A percentile compares a stretch with the other conserved stretches of the same genome.
These are phyloP conservation scores for Amphipyra tragopoginis DNA, from an alignment of 2,888 invertebrate genomes.

Conservation along the genomic window DNA sequence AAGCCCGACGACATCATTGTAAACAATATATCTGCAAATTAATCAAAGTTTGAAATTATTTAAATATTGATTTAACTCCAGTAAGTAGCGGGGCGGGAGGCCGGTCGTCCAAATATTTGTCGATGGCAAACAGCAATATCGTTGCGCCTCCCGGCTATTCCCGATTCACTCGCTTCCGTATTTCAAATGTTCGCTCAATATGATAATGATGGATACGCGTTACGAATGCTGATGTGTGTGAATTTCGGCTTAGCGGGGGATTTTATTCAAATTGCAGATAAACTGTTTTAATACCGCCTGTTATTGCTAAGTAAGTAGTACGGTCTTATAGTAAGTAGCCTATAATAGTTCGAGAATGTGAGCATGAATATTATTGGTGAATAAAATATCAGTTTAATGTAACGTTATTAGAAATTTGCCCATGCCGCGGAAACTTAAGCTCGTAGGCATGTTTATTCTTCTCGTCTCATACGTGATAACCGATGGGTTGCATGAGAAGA, in stretches of 20 bases:
- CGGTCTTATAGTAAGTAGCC: conserved; percentile 29
- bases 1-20: conserved; percentile 78
- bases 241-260: conserved; percentile 69
- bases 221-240: conserved; percentile 79
- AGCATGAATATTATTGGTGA: no score
- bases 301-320: conserved; percentile 22
- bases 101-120: conserved; percentile 80
- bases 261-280: conserved; percentile 69
- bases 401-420: no score
- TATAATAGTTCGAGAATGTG: conserved; percentile 18
- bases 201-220: conserved; percentile 82
- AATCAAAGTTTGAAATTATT: conserved; percentile 89
- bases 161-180: conserved; percentile 67
- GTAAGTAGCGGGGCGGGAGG: conserved; percentile 83
- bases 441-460: no score
- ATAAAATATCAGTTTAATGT: no score
- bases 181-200: conserved; percentile 73
- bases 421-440: not conserved
- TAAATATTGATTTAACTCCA: conserved; percentile 89
- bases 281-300: conserved; percentile 53
- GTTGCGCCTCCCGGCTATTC: conserved; percentile 79
- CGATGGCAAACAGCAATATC: conserved; percentile 86
- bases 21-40: conserved; percentile 88
- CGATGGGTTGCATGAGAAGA: no score
- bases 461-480: no score